phyloP scores from a whole-genome alignment of 2,113 vertebrate genomes.

The Montifringilla adamsi region DNA sequence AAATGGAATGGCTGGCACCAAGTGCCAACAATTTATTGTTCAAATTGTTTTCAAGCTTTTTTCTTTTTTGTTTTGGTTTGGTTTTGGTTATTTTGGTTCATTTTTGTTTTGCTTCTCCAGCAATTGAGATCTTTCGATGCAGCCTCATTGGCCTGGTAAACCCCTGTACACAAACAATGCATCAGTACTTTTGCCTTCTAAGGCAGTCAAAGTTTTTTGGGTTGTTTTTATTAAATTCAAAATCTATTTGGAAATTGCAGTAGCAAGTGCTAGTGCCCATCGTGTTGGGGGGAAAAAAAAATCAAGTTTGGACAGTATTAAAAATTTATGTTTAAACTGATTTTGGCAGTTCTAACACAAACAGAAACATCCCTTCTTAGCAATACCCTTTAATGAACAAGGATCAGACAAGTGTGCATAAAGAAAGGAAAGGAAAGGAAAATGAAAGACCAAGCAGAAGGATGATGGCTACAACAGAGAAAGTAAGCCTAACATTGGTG shows the following conservation, averaged over 20 bases:
- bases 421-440: constrained; percentile 90
- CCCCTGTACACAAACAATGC: constrained; percentile 60
- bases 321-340: constrained; percentile 77
- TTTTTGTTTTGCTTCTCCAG: constrained; percentile 42
- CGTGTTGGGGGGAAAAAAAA: constrained; percentile 49
- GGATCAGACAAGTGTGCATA: constrained; percentile 92
- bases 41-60: not conserved
- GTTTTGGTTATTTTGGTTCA: not conserved
- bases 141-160: constrained; percentile 69
- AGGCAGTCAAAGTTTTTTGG: constrained; percentile 74
- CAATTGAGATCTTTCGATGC: constrained; percentile 38
- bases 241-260: constrained; percentile 74
- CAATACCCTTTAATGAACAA: constrained; percentile 93
- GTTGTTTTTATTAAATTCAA: not conserved
- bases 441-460: constrained; percentile 97
- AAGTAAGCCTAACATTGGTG: constrained; percentile 98
- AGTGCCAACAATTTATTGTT: not conserved
- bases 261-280: constrained; percentile 82
- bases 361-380: constrained; percentile 89
- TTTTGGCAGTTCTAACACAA: constrained; percentile 80
- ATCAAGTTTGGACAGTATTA: constrained; percentile 82
- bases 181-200: constrained; percentile 80
- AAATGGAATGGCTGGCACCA: constrained; percentile 59
- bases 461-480: constrained; percentile 98
- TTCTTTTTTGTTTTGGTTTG: not conserved